Evolutionary conservation across 2,113 vertebrate genomes (phyloP).

Genomic region (Atlantisia rogersi): DNA sequence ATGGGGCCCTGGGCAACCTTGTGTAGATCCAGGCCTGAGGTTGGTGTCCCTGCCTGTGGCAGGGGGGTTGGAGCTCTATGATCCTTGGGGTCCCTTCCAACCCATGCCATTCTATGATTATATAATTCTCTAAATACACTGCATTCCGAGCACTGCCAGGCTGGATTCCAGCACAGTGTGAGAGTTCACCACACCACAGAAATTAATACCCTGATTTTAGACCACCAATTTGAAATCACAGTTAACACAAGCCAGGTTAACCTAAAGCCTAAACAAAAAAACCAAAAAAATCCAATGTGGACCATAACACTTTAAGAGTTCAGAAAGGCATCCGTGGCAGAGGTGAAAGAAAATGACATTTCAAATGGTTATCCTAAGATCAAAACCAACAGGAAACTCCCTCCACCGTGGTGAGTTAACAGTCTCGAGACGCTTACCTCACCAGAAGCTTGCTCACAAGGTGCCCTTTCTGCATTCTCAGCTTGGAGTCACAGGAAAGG

Average conservation of each 20-base stretch:
- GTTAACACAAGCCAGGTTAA: background rate
- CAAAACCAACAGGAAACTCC: background rate
- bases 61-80: no score
- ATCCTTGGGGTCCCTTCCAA: no score
- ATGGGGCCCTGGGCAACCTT: no score
- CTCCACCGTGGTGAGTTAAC: background rate
- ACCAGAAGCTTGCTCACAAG: background rate
- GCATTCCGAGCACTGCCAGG: background rate
- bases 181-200: background rate
- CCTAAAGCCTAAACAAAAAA: background rate
- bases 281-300: background rate
- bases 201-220: background rate
- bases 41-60: no score
- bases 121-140: fast-evolving
- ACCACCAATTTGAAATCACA: background rate
- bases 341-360: background rate
- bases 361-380: background rate
- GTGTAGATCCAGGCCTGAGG: no score
- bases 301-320: background rate
- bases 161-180: fast-evolving
- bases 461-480: background rate
- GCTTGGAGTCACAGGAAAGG: background rate
- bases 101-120: no score
- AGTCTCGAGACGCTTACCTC: background rate
- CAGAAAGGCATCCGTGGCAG: background rate